These are phyloP conservation scores for Acanthococcus lagerstroemiae DNA, from an alignment of 2,888 invertebrate genomes.

Conservation along the genomic window DNA sequence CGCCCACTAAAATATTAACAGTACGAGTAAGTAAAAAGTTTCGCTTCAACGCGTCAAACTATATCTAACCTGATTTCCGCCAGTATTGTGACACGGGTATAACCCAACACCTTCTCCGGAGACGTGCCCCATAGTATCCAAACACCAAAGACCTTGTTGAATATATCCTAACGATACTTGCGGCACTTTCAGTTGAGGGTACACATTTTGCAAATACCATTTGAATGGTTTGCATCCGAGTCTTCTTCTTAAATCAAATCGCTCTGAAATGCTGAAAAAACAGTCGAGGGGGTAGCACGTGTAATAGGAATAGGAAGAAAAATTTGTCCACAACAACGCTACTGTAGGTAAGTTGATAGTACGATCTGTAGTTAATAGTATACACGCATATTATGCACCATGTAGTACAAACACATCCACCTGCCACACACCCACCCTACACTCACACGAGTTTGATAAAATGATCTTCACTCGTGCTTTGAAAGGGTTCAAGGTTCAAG, in stretches of 20 bases:
- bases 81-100: conserved; percentile 90
- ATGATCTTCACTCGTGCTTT: too few relatives aligned
- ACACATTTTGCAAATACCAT: conserved; percentile 88
- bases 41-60: background rate
- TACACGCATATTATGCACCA: too few relatives aligned
- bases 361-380: too few relatives aligned
- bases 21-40: too few relatives aligned
- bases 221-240: conserved; percentile 88
- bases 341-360: too few relatives aligned
- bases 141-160: conserved; percentile 69
- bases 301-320: background rate
- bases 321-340: background rate
- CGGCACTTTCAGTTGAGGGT: conserved; percentile 77
- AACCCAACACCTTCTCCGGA: conserved; percentile 77
- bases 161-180: conserved; percentile 59
- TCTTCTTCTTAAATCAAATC: conserved; percentile 63
- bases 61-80: conserved; percentile 76
- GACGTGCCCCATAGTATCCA: conserved; percentile 90
- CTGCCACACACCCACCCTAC: too few relatives aligned
- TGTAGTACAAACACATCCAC: too few relatives aligned
- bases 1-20: too few relatives aligned
- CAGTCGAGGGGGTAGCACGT: too few relatives aligned
- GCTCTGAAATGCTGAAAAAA: conserved; percentile 65
- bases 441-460: too few relatives aligned
- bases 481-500: too few relatives aligned